Percentiles rank a stretch among this genome's conserved stretches.
These are phyloP conservation scores for Saturnia japonica DNA, from an alignment of 2,888 invertebrate genomes.

Conservation along the genomic window DNA sequence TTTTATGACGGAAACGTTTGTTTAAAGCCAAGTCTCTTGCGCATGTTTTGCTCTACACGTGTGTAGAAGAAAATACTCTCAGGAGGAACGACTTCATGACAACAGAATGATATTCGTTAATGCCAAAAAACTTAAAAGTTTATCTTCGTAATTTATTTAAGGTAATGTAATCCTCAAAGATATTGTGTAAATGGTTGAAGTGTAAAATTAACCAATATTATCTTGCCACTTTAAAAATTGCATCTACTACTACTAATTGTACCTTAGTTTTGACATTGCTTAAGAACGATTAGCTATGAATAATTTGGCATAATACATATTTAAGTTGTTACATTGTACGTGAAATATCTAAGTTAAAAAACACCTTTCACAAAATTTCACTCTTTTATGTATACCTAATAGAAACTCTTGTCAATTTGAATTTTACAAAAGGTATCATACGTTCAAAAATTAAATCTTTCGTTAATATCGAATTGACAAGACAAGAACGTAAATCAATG, in stretches of 20 bases:
- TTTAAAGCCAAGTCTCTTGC: too few relatives aligned
- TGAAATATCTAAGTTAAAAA: background rate
- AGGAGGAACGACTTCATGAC: too few relatives aligned
- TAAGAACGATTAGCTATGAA: slow-evolving; percentile 36
- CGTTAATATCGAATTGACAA: slow-evolving; percentile 15
- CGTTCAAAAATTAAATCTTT: background rate
- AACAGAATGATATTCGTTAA: background rate
- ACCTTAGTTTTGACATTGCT: slow-evolving; percentile 49
- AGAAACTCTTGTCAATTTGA: slow-evolving; percentile 9
- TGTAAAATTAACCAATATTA: slow-evolving; percentile 18
- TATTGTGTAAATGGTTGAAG: background rate
- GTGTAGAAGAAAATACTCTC: too few relatives aligned
- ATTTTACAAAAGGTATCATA: background rate
- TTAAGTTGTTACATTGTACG: background rate
- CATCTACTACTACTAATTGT: slow-evolving; percentile 71
- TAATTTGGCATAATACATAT: slow-evolving; percentile 23
- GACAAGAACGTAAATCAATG: background rate
- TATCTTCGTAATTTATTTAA: slow-evolving; percentile 43
- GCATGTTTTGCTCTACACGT: too few relatives aligned
- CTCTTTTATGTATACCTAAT: background rate
- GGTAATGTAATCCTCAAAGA: background rate
- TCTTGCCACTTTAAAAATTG: slow-evolving; percentile 64
- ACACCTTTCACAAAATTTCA: background rate
- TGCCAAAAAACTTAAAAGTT: slow-evolving; percentile 33
- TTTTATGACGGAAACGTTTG: slow-evolving; percentile 31